Percentiles rank a stretch among this genome's conserved stretches.
Evolutionary conservation across 2,797 vertebrate genomes (phyloP).

Genomic region (Pseudomugil gertrudae): DNA sequence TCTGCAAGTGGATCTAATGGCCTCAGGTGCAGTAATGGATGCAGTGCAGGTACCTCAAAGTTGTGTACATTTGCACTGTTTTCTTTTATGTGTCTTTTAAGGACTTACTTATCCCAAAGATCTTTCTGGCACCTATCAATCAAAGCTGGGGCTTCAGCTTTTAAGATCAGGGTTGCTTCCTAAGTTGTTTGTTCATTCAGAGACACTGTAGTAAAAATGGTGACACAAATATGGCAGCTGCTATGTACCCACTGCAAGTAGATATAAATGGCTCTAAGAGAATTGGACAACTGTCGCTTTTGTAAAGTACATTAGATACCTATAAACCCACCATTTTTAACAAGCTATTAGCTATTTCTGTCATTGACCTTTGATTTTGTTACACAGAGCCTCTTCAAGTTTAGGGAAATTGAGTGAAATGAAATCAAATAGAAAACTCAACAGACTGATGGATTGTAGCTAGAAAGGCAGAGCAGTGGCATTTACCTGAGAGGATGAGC

Average conservation of each 20-base stretch:
- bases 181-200: neutral
- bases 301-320: neutral
- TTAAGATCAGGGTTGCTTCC: neutral
- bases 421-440: neutral
- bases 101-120: neutral
- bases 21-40: neutral
- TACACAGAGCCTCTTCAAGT: slow-evolving; percentile 3
- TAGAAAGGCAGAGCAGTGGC: neutral
- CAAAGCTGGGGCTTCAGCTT: neutral
- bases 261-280: neutral
- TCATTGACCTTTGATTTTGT: neutral
- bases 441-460: neutral
- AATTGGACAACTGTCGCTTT: neutral
- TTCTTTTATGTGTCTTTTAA: neutral
- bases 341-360: neutral
- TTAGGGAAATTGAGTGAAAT: neutral
- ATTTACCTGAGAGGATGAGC: slow-evolving; percentile 96
- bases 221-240: no score
- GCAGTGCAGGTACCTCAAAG: neutral
- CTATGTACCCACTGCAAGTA: neutral
- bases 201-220: no score
- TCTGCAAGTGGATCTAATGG: neutral
- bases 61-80: neutral
- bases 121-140: neutral
- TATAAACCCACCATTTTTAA: no score